phyloP scores from a whole-genome alignment of 2,888 invertebrate genomes.

The Deilephila porcellus region DNA sequence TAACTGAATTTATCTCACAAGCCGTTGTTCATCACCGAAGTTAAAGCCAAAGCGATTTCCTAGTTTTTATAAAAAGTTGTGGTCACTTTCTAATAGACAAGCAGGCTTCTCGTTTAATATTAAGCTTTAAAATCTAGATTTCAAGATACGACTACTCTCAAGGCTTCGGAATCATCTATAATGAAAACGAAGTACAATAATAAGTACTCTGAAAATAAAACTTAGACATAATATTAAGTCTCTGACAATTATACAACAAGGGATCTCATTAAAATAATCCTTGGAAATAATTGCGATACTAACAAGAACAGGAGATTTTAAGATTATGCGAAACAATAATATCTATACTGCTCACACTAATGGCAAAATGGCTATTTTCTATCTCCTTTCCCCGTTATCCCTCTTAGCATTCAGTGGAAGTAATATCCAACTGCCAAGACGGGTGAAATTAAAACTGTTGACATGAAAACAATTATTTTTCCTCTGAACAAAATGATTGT shows the following conservation, averaged over 20 bases:
- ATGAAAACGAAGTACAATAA: neutral
- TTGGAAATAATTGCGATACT: neutral
- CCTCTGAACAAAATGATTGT: conserved; percentile 1
- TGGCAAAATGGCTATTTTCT: neutral
- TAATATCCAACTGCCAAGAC: neutral
- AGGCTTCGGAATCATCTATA: no score
- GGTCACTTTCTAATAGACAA: no score
- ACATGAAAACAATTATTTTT: conserved; percentile 10
- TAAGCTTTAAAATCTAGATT: no score
- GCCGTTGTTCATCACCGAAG: no score
- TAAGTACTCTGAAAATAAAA: neutral
- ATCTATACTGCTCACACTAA: conserved; percentile 4
- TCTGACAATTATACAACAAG: neutral
- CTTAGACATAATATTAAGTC: neutral
- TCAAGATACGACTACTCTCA: no score
- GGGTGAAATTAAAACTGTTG: conserved; percentile 12
- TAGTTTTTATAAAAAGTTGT: no score
- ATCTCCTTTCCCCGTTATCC: neutral
- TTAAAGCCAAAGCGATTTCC: no score
- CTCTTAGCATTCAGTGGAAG: conserved; percentile 13
- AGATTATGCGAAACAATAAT: conserved; percentile 1
- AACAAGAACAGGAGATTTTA: conserved; percentile 1
- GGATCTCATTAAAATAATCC: conserved; percentile 14
- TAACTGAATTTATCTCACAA: no score
- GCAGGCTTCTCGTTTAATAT: no score